Base-by-base conservation (phyloP, 2,888 invertebrate genomes). In the Lepidochrysops patricia region DNA sequence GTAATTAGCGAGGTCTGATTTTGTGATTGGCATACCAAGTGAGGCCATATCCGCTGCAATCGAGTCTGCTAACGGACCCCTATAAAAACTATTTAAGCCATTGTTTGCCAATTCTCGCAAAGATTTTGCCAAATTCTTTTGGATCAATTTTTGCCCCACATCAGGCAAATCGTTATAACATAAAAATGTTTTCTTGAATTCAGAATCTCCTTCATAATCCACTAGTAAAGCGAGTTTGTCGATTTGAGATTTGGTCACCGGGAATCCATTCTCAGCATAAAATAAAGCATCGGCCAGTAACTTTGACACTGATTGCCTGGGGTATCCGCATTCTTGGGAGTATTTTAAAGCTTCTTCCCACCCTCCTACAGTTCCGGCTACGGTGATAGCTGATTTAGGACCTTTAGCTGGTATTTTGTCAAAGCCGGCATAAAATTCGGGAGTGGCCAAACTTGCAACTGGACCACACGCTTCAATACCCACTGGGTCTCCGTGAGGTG, bases 301-400 rank as follows among this genome's bases (percentile, higher is more conserved):
- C 63, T 73, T 73, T 1, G 76, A 70, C 2, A 75, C 23, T 3
- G 87, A 77, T 4, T 73, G 72, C 65, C 72, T 76, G 63, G 72
- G 70, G 57, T 83, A 85, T 4, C 87, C 88, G 66, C 73, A 77
- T 74, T 86, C 84, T 43, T 76, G 57, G 1, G 82, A 74, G 60
- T 85, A 87, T 37, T 82, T 73, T 0, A 88, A 68, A n/a, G 82
- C 87, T 73, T 84, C 84, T 64, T 82, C 74, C 88, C 88, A 88
- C 1, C 87, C 87, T 6, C 82, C 85, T 0, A 88, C 69, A 0
- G 85, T 80, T 3, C 88, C 88, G 35, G 88, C 82, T 1, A 87
- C 84, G 0, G 88, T 88, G 4, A 69, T 66, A 1, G 87, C 84
- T 1, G 85, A 70, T 65, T 82, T 86, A 4, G 80, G 75, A 0